Evolutionary conservation across 1,140 invertebrate genomes (phyloP).

Genomic region (Paralvinella palmiformis): DNA sequence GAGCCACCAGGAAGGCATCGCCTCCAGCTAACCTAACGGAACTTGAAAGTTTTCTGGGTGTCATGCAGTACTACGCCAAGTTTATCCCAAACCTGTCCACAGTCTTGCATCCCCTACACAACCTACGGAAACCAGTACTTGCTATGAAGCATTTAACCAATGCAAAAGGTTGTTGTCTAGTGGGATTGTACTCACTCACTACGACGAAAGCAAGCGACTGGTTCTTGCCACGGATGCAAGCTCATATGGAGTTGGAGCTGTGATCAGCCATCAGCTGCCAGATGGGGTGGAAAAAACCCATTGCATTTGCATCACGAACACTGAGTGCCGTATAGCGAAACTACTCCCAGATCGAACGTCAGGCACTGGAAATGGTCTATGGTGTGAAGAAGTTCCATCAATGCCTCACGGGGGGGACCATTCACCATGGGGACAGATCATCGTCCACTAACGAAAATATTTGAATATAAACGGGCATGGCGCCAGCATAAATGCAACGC

Average conservation of each 20-base stretch:
- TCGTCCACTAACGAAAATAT: not conserved
- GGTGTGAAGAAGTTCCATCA: too few relatives aligned
- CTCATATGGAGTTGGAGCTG: constrained; percentile 2
- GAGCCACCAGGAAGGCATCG: constrained; percentile 41
- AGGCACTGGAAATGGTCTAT: constrained; percentile 31
- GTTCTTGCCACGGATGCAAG: not conserved
- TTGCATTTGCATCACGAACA: not conserved
- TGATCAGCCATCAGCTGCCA: not conserved
- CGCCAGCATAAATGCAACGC: constrained; percentile 1
- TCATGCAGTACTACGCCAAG: constrained; percentile 45
- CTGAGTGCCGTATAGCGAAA: too few relatives aligned
- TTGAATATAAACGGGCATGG: not conserved
- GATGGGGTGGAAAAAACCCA: constrained; percentile 1
- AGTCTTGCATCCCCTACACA: not conserved
- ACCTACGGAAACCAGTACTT: not conserved
- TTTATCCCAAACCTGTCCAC: constrained; percentile 27
- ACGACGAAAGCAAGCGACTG: not conserved
- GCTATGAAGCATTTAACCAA: not conserved
- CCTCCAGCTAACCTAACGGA: constrained; percentile 34
- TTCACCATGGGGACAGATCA: too few relatives aligned
- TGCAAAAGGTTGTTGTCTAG: constrained; percentile 3
- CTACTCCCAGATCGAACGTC: constrained; percentile 38
- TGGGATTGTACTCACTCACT: constrained; percentile 6
- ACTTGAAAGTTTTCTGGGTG: constrained; percentile 39
- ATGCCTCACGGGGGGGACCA: too few relatives aligned